Percentiles rank a stretch among this genome's conserved stretches.
These are phyloP conservation scores for Elegia similella DNA, from an alignment of 2,888 invertebrate species.

Conservation along the genomic window DNA sequence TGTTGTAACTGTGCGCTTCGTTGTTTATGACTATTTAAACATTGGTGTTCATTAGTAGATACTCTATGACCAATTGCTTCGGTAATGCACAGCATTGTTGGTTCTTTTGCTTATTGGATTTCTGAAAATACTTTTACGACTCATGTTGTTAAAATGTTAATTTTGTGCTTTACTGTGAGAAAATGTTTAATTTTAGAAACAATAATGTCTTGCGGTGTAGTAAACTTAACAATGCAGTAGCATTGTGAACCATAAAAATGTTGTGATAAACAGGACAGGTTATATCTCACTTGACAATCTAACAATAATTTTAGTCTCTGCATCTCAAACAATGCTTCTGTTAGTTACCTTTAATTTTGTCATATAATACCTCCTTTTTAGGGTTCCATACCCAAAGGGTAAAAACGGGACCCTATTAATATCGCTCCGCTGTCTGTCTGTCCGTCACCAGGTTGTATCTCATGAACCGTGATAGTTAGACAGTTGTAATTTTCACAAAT, in stretches of 20 bases:
- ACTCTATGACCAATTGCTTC: not conserved
- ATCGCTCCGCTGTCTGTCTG: too few species aligned
- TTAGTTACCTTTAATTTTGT: too few species aligned
- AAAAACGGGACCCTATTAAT: too few species aligned
- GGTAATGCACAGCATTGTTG: not conserved
- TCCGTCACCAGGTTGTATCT: too few species aligned
- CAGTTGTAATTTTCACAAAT: too few species aligned
- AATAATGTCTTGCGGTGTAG: not conserved
- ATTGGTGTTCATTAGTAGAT: not conserved
- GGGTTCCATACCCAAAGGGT: too few species aligned
- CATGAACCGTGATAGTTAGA: too few species aligned
- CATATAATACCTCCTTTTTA: too few species aligned
- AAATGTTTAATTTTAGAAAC: not conserved
- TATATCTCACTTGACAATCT: not conserved
- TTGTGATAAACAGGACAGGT: not conserved
- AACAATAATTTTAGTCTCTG: too few species aligned
- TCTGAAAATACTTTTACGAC: slow-evolving; percentile 2
- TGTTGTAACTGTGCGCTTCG: slow-evolving; percentile 5
- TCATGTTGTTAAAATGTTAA: not conserved
- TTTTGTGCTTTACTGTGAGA: slow-evolving; percentile 11
- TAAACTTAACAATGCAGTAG: slow-evolving; percentile 1
- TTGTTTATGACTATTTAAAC: not conserved
- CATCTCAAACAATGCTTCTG: too few species aligned
- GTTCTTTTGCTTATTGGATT: not conserved
- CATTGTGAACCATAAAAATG: not conserved